A percentile compares a stretch with the other conserved stretches of the same genome.
Conservation (phyloP, 1,140 invertebrate genomes). For the Metaphire vulgaris region DNA sequence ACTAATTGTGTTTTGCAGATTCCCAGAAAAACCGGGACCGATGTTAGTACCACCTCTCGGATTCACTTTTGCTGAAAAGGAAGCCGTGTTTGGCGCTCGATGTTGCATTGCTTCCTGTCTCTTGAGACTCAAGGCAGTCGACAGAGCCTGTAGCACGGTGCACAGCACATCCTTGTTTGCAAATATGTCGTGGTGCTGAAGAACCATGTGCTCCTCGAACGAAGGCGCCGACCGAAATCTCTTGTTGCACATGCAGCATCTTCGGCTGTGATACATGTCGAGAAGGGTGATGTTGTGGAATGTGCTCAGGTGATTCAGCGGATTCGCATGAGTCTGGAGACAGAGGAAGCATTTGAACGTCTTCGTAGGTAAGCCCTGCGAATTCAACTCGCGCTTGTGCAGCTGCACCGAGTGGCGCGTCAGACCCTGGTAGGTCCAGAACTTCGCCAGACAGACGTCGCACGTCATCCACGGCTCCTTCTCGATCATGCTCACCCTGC, state of each 20-base stretch:
- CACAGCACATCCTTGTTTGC: constrained; percentile 22
- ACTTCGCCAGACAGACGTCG: constrained; percentile 42
- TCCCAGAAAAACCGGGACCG: background rate
- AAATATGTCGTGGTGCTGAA: constrained; percentile 19
- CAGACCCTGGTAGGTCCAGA: constrained; percentile 49
- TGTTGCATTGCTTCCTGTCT: constrained; percentile 19
- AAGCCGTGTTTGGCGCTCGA: background rate
- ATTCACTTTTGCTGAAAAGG: background rate
- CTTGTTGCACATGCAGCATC: constrained; percentile 20
- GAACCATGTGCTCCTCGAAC: constrained; percentile 22
- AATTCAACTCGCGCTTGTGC: background rate
- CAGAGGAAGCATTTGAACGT: background rate
- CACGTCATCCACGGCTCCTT: constrained; percentile 40
- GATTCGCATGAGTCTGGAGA: background rate
- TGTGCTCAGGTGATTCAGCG: constrained; percentile 21
- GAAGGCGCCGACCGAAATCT: background rate
- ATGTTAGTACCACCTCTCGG: background rate
- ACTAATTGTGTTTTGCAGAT: background rate
- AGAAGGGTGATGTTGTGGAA: constrained; percentile 13
- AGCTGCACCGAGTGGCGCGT: constrained; percentile 25
- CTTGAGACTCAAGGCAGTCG: constrained; percentile 11
- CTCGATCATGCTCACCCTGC: constrained; percentile 13
- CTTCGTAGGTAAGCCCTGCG: background rate
- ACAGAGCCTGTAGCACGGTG: constrained; percentile 18
- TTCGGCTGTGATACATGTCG: constrained; percentile 13